Base-by-base conservation (phyloP, 2,888 invertebrate species). In the Caenorhabditis becei region DNA sequence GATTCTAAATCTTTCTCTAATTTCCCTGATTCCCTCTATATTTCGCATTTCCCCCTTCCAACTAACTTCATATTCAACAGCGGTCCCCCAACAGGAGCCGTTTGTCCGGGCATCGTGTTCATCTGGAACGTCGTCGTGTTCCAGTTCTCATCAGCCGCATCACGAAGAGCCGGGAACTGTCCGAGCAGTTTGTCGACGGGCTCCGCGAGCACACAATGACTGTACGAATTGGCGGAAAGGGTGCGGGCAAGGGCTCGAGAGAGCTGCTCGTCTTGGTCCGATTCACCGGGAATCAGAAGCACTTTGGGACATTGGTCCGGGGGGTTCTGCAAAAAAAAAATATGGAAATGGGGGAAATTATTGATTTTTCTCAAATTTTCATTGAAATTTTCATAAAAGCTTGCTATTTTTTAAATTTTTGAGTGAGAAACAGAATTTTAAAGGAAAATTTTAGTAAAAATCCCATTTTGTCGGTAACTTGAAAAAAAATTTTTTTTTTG, bases 61-160 rank as follows among this genome's bases (percentile, higher is more conserved):
- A 70, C 82, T 56, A 20, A 85, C 85, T 74, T 80, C n/a, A 85
- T 62, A 54, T 80, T 83, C 18, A 85, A 71, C 24, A 85, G 65
- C 41, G 77, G 82, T 53, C 80, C 77, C 23, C 70, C 58, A 20
- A 59, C 20, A 23, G 59, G 65, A 7, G 5, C 32, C 41, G 32
- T 53, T 14, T 62, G 71, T 35, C 65, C 65, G 23, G 65, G 56
- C 58, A 78, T 69, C 20, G 77, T 75, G 32, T 58, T 75, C 67
- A 70, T 74, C 35, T 65, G 66, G 26, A 62, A 56, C 32, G 74
- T 62, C 32, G 74, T 62, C 44, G 69, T 63, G 26, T 72, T 75
- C 65, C 61, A 69, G 44, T 70, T 80, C 20, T 74, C 72, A 53
- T 69, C 80, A 2, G 80, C 61, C 11, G 24, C 72, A 20, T 70